These are phyloP conservation scores for Atrina japonica DNA, from an alignment of 2,888 invertebrate genomes.

Conservation along the genomic window DNA sequence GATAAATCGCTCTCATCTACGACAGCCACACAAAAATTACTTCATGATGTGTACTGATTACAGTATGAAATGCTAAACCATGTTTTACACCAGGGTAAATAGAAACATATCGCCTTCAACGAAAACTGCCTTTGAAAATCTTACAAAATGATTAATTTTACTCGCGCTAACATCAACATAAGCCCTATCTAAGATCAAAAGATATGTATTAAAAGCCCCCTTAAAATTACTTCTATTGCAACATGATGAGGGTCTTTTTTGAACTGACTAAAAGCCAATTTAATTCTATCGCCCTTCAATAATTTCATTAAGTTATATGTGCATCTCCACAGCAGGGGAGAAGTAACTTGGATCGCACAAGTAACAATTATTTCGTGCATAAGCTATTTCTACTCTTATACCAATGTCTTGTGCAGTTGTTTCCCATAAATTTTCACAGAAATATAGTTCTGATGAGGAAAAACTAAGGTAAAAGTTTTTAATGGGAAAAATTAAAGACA, in stretches of 20 bases:
- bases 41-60: background rate
- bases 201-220: background rate
- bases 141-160: constrained; percentile 3
- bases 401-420: too few species aligned
- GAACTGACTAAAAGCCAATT: constrained; percentile 12
- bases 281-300: constrained; percentile 5
- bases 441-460: too few species aligned
- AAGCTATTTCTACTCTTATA: too few species aligned
- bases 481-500: too few species aligned
- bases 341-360: background rate
- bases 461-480: too few species aligned
- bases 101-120: constrained; percentile 8
- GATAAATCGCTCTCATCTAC: background rate
- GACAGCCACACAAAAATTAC: background rate
- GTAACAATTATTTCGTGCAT: too few species aligned
- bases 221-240: constrained; percentile 11
- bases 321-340: background rate
- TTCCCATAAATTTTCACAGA: too few species aligned
- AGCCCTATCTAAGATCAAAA: constrained; percentile 11
- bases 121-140: constrained; percentile 9
- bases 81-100: constrained; percentile 4
- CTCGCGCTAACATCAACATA: background rate
- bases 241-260: background rate
- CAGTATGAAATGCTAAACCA: constrained; percentile 1
- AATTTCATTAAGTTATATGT: constrained; percentile 4